phyloP scores from a whole-genome alignment of 2,797 vertebrate species.

The Megaceryle alcyon region DNA sequence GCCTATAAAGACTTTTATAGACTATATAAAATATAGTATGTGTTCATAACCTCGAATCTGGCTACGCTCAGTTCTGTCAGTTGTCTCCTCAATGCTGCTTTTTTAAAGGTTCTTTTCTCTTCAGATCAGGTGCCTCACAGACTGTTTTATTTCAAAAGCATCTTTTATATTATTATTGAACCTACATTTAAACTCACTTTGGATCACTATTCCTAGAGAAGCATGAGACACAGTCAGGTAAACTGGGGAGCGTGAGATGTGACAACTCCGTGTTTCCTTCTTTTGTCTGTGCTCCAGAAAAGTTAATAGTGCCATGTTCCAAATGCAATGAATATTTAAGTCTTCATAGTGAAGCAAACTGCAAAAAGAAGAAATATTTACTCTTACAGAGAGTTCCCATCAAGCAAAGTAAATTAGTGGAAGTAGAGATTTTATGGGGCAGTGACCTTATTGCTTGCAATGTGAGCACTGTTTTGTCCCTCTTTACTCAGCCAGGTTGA shows the following conservation, averaged over 20 bases:
- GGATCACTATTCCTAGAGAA: background rate
- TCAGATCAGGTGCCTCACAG: background rate
- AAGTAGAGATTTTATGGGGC: background rate
- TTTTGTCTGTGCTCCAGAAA: background rate
- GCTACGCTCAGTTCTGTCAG: background rate
- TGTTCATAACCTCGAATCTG: background rate
- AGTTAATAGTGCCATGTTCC: background rate
- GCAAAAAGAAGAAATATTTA: background rate
- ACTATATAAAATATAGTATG: background rate
- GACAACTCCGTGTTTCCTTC: background rate
- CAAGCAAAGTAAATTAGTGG: background rate
- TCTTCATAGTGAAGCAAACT: background rate
- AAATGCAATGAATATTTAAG: background rate
- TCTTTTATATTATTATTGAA: background rate
- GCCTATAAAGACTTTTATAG: background rate
- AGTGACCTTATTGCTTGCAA: background rate
- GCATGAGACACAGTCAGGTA: background rate
- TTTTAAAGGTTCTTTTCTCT: background rate
- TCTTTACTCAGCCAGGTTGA: background rate
- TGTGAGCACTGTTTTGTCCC: background rate
- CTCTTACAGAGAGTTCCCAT: background rate
- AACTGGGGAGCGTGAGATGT: background rate
- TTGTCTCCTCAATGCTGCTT: background rate
- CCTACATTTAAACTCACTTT: background rate
- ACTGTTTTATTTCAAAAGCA: background rate